Evolutionary conservation across 2,113 vertebrate species (phyloP).

Genomic region (Catagonus wagneri): DNA sequence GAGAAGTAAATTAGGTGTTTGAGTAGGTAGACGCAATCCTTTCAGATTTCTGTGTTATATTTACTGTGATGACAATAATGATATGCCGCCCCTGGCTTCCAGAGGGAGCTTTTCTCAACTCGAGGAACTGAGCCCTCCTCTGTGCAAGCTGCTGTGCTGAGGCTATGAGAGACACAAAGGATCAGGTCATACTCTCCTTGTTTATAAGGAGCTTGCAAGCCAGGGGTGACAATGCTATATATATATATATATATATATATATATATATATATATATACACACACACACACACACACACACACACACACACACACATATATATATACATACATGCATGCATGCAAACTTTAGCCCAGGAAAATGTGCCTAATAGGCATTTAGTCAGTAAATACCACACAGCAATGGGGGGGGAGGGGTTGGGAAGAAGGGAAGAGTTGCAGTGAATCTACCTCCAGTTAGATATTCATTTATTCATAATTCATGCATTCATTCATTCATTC

Average conservation of each 20-base stretch:
- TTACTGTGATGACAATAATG: conserved; percentile 7
- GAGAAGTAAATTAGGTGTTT: conserved; percentile 64
- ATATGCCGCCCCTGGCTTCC: conserved; percentile 38
- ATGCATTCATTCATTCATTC: not conserved
- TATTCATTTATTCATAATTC: not conserved
- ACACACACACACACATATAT: too few relatives aligned
- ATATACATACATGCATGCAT: not conserved
- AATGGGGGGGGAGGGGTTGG: not conserved
- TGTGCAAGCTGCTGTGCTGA: not conserved
- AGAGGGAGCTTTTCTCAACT: not conserved
- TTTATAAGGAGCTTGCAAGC: not conserved
- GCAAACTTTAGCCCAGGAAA: not conserved
- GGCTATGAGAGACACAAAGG: not conserved
- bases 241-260: too few relatives aligned
- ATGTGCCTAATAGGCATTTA: not conserved
- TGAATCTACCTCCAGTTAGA: not conserved
- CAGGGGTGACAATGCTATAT: not conserved
- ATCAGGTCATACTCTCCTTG: not conserved
- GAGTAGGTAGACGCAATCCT: conserved; percentile 1
- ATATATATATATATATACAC: too few relatives aligned
- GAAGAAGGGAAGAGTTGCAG: not conserved
- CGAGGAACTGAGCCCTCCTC: not conserved
- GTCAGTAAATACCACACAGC: not conserved
- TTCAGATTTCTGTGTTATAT: conserved; percentile 39
- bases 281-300: too few relatives aligned